Evolutionary conservation across 1,140 invertebrate genomes (phyloP).

Genomic region (Aethina tumida): DNA sequence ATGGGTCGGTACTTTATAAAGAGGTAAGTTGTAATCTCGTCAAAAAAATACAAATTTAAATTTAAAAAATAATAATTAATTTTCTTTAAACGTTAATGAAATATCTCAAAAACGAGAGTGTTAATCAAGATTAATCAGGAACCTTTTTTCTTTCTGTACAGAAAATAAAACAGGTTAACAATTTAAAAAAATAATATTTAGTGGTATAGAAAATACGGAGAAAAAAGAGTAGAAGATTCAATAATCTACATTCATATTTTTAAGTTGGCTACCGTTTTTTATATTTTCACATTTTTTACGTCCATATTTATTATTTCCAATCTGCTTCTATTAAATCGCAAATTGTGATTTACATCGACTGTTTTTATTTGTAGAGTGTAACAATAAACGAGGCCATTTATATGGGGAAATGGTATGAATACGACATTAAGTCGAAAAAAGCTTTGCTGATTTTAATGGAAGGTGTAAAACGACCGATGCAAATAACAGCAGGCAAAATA

Average conservation of each 20-base stretch:
- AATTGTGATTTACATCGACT: too few relatives aligned
- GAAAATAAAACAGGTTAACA: too few relatives aligned
- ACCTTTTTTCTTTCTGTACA: too few relatives aligned
- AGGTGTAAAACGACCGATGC: slow-evolving; percentile 16
- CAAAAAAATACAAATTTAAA: too few relatives aligned
- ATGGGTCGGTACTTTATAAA: slow-evolving; percentile 21
- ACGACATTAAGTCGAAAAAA: slow-evolving; percentile 14
- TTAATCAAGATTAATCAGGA: too few relatives aligned
- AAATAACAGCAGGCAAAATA: slow-evolving; percentile 13
- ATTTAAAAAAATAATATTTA: too few relatives aligned
- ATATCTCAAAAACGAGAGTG: too few relatives aligned
- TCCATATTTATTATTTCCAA: neutral
- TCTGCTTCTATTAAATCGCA: neutral
- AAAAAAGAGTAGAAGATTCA: too few relatives aligned
- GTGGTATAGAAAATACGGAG: too few relatives aligned
- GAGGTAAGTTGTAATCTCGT: slow-evolving; percentile 11
- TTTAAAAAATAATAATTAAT: neutral
- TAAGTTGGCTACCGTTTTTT: too few relatives aligned
- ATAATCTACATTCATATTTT: too few relatives aligned
- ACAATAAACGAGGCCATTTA: slow-evolving; percentile 14
- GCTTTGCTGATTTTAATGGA: slow-evolving; percentile 18
- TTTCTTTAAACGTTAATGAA: neutral
- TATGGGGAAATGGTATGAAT: slow-evolving; percentile 17
- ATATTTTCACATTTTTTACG: too few relatives aligned
- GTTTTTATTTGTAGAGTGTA: slow-evolving; percentile 16